Evolutionary conservation across 2,888 invertebrate species (phyloP).

Genomic region (Nomada lathburiana): DNA sequence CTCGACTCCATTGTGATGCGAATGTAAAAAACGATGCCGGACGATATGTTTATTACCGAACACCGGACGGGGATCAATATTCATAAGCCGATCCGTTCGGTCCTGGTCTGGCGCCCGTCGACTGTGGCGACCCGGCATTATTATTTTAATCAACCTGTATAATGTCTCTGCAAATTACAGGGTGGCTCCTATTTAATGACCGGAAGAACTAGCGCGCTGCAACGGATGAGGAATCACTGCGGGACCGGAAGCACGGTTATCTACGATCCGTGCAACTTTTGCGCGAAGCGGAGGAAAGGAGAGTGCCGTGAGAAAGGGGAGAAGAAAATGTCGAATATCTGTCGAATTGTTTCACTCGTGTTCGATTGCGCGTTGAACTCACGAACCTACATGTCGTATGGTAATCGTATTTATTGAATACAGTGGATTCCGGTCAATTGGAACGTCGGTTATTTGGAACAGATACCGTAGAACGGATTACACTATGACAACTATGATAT

Average conservation of each 20-base stretch:
- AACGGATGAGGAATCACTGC: slow-evolving; percentile 69
- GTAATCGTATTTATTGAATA: not conserved
- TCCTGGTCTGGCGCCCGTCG: slow-evolving; percentile 63
- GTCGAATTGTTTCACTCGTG: not conserved
- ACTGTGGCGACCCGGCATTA: slow-evolving; percentile 74
- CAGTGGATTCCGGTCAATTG: too few species aligned
- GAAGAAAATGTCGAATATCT: not conserved
- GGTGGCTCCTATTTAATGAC: slow-evolving; percentile 73
- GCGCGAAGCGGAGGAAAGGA: slow-evolving; percentile 9
- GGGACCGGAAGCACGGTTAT: slow-evolving; percentile 59
- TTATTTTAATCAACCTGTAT: slow-evolving; percentile 75
- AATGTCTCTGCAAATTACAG: slow-evolving; percentile 73
- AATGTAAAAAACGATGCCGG: slow-evolving; percentile 66
- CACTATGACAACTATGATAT: too few species aligned
- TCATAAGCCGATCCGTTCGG: slow-evolving; percentile 74
- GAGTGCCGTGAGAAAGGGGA: not conserved
- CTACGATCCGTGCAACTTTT: slow-evolving; percentile 35
- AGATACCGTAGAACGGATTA: too few species aligned
- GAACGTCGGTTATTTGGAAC: too few species aligned
- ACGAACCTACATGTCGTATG: not conserved
- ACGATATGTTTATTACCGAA: slow-evolving; percentile 70
- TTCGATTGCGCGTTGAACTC: not conserved
- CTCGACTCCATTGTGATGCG: slow-evolving; percentile 65
- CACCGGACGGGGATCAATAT: slow-evolving; percentile 80
- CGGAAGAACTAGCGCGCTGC: slow-evolving; percentile 75